Evolutionary conservation across 2,797 vertebrate species (phyloP).

Genomic region (Rhyacichthys aspro): DNA sequence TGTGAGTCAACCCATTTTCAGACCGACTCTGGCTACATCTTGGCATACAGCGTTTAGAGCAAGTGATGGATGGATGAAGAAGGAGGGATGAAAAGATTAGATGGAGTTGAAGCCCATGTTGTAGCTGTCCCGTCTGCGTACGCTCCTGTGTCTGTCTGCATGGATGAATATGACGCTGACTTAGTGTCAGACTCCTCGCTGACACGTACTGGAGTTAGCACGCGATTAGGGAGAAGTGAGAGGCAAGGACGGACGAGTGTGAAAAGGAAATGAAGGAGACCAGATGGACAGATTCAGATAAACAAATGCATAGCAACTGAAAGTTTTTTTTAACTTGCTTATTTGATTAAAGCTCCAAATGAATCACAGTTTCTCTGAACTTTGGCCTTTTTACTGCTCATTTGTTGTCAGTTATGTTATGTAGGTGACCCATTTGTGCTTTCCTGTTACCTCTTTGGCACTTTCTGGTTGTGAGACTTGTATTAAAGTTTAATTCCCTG

Average conservation of each 20-base stretch:
- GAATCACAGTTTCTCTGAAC: constrained; percentile 21
- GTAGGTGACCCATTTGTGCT: constrained; percentile 22
- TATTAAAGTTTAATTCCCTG: constrained; percentile 74
- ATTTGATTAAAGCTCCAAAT: constrained; percentile 17
- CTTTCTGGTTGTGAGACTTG: constrained; percentile 27
- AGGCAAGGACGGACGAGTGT: constrained; percentile 1
- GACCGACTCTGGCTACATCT: constrained; percentile 49
- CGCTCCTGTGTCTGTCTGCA: constrained; percentile 58
- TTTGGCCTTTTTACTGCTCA: too few relatives aligned
- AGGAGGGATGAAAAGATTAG: constrained; percentile 48
- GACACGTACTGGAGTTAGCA: constrained; percentile 52
- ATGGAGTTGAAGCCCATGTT: constrained; percentile 57
- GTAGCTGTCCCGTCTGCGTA: constrained; percentile 64
- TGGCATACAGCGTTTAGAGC: constrained; percentile 36
- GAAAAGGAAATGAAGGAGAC: constrained; percentile 34
- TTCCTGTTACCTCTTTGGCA: constrained; percentile 21
- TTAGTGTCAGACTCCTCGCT: constrained; percentile 65
- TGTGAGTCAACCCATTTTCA: constrained; percentile 37
- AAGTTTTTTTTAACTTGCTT: constrained; percentile 24
- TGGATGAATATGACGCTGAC: constrained; percentile 66
- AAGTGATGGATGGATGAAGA: constrained; percentile 39
- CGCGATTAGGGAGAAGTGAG: constrained; percentile 60
- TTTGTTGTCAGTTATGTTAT: too few relatives aligned
- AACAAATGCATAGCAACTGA: constrained; percentile 18
- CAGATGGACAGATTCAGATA: constrained; percentile 43